Conservation (phyloP, 2,113 vertebrate genomes). For the Progne subis region DNA sequence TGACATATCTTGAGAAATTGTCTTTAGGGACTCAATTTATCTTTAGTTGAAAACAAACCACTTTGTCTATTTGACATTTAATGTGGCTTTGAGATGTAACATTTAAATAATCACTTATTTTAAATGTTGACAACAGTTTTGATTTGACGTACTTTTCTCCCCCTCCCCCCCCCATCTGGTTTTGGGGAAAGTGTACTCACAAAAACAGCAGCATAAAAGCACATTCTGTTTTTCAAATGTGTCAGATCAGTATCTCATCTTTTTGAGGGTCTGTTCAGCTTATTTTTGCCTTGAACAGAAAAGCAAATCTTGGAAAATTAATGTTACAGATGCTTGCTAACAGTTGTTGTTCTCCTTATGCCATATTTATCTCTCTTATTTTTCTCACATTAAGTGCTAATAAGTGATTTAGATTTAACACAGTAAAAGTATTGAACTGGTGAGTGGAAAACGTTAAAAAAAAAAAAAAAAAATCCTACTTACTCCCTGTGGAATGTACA, state of each 20-base stretch:
- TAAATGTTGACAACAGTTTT: not conserved
- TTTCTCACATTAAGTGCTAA: not conserved
- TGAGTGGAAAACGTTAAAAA: not conserved
- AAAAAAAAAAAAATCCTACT: not conserved
- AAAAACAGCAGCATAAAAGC: not conserved
- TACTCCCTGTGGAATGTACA: not conserved
- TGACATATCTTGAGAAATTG: not conserved
- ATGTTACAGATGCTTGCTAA: not conserved
- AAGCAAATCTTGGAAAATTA: not conserved
- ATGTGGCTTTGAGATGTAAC: not conserved
- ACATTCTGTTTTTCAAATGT: not conserved
- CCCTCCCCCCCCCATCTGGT: not conserved
- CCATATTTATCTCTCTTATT: not conserved
- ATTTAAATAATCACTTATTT: not conserved
- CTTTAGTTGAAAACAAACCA: not conserved
- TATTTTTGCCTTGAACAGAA: not conserved
- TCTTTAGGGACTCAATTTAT: not conserved
- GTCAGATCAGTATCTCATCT: not conserved
- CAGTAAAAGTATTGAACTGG: not conserved
- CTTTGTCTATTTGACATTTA: not conserved
- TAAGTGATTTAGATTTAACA: not conserved
- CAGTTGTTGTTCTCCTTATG: not conserved
- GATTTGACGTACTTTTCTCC: not conserved
- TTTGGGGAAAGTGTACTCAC: not conserved
- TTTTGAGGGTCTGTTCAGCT: not conserved